phyloP scores from a whole-genome alignment of 2,113 vertebrate species.

The Lonchura striata region DNA sequence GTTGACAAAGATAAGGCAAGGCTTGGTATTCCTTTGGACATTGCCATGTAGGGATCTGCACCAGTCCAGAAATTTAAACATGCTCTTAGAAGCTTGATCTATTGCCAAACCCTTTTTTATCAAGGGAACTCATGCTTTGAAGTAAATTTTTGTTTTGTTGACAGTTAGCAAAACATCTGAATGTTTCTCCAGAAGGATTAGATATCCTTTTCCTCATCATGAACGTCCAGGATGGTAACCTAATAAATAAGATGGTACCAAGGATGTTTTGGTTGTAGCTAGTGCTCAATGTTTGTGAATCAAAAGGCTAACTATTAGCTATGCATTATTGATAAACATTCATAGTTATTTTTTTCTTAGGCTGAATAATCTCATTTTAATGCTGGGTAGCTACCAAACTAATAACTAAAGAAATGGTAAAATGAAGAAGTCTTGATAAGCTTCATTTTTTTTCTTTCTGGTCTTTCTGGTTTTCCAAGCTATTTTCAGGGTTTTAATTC shows the following conservation, averaged over 20 bases:
- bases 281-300: not conserved
- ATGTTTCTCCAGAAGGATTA: not conserved
- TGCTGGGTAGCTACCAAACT: not conserved
- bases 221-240: not conserved
- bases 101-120: not conserved
- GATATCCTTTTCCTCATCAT: not conserved
- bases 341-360: not conserved
- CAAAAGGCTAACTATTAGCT: not conserved
- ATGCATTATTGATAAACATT: not conserved
- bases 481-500: not conserved
- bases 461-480: not conserved
- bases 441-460: not conserved
- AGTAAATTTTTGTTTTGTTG: not conserved
- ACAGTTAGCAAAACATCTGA: not conserved
- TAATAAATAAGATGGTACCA: not conserved
- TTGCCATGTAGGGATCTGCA: not conserved
- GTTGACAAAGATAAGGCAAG: not conserved
- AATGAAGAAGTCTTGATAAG: not conserved
- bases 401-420: not conserved
- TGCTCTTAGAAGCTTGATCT: not conserved
- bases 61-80: not conserved
- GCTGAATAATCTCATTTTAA: not conserved
- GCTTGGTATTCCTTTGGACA: not conserved
- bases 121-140: not conserved
- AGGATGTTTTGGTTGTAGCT: not conserved